Evolutionary conservation across 2,113 vertebrate genomes (phyloP), one percentile per base, ranked within the genome.

Genomic region (Dinomys branickii): DNA sequence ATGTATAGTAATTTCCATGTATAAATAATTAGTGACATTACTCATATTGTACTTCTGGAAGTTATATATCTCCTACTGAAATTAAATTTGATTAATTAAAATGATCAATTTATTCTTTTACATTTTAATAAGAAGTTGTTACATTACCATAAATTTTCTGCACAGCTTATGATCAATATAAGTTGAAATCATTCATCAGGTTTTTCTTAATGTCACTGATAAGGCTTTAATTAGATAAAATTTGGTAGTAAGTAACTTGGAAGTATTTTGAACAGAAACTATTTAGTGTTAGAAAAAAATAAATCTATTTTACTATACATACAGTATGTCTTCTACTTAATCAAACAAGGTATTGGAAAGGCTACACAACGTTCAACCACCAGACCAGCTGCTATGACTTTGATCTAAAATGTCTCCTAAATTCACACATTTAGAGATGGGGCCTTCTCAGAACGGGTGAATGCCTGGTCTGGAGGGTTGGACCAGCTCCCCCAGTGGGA

Each of bases 41-140:
- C 33, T 90, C 24, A 80, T 0, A 1, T 24, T 24, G 20, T 41
- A 95, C 54, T 95, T 82, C 92, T 65, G 56, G 56, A 94, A 77
- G 41, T 88, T 41, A 52, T 38, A 50, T 38, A 6, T 1, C 47
- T 67, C 35, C 56, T 90, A 61, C 44, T 91, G 12, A 41, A 95
- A 90, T 92, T 50, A 28, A 52, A 33, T 94, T 85, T 63, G 19
- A 41, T 82, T 26, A 87, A 63, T 54, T 94, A 80, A 77, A 92
- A 26, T 86, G 78, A 87, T 17, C 80, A 52, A 81, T 89, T 82
- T 52, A 89, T 52, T 73, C 13, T 41, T 91, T 88, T 28, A 30
- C 4, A 96, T 90, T 50, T 61, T 38, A 73, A 47, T 54, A 52
- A 24, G 54, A 88, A 41, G 44, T 85, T 17, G 88, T 81, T 85